Percentiles rank a stretch among this genome's conserved stretches.
These are phyloP conservation scores for Psococerastis gibbosa DNA, from an alignment of 2,888 invertebrate genomes.

Conservation along the genomic window DNA sequence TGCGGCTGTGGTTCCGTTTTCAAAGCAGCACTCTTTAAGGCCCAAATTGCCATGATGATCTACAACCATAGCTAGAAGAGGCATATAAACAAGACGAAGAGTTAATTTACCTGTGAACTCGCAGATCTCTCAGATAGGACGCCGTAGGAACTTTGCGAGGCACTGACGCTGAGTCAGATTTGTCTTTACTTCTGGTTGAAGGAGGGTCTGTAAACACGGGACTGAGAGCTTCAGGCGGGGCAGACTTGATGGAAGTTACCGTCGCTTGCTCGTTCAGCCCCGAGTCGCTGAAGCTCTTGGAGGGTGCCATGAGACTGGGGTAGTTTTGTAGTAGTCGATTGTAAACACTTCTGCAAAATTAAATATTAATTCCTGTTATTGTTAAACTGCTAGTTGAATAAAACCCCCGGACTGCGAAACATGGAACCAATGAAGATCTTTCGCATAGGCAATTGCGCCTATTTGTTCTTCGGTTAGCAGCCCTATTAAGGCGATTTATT, in stretches of 20 bases:
- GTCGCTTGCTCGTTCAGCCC: constrained; percentile 29
- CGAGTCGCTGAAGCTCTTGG: constrained; percentile 53
- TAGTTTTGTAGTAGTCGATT: constrained; percentile 54
- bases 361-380: too few relatives aligned
- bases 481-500: too few relatives aligned
- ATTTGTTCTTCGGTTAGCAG: too few relatives aligned
- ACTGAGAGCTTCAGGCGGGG: constrained; percentile 1
- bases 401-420: too few relatives aligned
- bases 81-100: too few relatives aligned
- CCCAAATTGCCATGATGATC: too few relatives aligned
- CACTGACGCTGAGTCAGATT: neutral
- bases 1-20: too few relatives aligned
- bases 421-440: too few relatives aligned
- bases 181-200: neutral
- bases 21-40: too few relatives aligned
- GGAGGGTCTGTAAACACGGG: neutral
- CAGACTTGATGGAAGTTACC: constrained; percentile 5
- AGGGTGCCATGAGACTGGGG: constrained; percentile 49
- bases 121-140: constrained; percentile 50
- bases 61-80: too few relatives aligned
- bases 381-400: too few relatives aligned
- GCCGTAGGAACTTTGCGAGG: constrained; percentile 32
- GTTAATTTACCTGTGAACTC: constrained; percentile 38
- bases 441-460: too few relatives aligned
- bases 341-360: constrained; percentile 35